Base-by-base conservation (phyloP, 2,113 vertebrate genomes). In the Antechinus stuartii region DNA sequence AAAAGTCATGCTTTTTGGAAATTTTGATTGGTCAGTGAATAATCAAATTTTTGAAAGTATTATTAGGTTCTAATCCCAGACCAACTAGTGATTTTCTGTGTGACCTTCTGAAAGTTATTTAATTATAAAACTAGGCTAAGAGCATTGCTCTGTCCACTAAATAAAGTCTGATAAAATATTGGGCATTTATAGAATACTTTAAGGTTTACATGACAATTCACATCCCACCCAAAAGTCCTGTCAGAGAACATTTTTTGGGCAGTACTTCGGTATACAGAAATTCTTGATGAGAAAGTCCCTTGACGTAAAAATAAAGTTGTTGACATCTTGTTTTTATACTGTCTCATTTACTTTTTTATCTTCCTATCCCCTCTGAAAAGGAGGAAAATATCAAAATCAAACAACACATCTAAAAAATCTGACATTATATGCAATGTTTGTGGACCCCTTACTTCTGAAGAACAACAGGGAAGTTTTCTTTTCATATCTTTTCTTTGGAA, bases 1-100 rank as follows among this genome's bases (percentile, higher is more conserved):
- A 89, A 50, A 46, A 89, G 91, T 89, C 54, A 30, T 0, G 2
- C 46, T 90, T 94, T 93, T 27, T 95, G 57, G 50, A 76, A 35
- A 50, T 84, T 93, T 94, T 95, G 46, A 57, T 61, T 84, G 53
- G n/a, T 94, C 57, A 16, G 30, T 57, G 35, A n/a, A 92, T 84
- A 52, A 50, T 25, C 22, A 90, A 42, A 49, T 0, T 68, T 91
- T 92, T 93, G n/a, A 90, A 54, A 76, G 27, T 50, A 56, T 54
- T 49, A 3, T 1, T 1, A 91, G 26, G 10, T 76, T 54, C 92
- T 8, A 91, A 30, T 92, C 35, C 22, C 54, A 92, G 16, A 68
- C 30, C 12, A 93, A 53, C 6, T 68, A 76, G 92, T 68, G 16
- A n/a, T 53, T 8, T 90, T 94, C 93, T 92, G 90, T 25, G 12